These are phyloP conservation scores for Pseudomyrmex pallidus DNA, from an alignment of 1,140 invertebrate genomes.

Conservation along the genomic window DNA sequence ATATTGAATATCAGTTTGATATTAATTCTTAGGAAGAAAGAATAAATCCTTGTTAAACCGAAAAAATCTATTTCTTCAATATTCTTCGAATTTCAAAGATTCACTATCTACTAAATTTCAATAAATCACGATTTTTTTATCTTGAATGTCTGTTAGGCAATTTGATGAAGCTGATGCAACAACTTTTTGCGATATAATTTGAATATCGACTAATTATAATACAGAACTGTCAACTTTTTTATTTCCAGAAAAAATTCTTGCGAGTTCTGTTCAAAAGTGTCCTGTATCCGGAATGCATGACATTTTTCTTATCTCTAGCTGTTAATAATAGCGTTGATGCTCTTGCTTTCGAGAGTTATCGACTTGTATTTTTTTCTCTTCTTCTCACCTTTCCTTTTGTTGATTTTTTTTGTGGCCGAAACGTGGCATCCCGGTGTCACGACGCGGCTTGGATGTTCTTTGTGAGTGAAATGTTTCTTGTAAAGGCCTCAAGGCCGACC, in stretches of 20 bases:
- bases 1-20: not conserved
- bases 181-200: not conserved
- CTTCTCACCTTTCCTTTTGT: constrained; percentile 45
- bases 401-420: constrained; percentile 4
- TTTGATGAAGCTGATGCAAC: not conserved
- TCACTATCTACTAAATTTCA: not conserved
- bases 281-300: not conserved
- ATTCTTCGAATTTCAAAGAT: no score
- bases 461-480: constrained; percentile 78
- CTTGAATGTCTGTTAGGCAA: not conserved
- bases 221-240: not conserved
- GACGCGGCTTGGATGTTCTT: constrained; percentile 67
- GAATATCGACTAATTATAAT: not conserved
- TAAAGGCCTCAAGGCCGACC: constrained; percentile 76
- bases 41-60: not conserved
- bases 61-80: not conserved
- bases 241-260: not conserved
- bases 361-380: constrained; percentile 28
- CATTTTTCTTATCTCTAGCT: constrained; percentile 12
- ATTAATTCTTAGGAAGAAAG: not conserved
- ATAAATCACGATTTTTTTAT: no score
- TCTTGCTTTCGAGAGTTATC: not conserved
- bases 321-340: constrained; percentile 4
- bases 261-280: not conserved
- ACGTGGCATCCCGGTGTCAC: constrained; percentile 27